Percentiles rank a stretch among this genome's conserved stretches.
These are phyloP conservation scores for Morelia viridis DNA, from an alignment of 2,797 vertebrate species.

Conservation along the genomic window DNA sequence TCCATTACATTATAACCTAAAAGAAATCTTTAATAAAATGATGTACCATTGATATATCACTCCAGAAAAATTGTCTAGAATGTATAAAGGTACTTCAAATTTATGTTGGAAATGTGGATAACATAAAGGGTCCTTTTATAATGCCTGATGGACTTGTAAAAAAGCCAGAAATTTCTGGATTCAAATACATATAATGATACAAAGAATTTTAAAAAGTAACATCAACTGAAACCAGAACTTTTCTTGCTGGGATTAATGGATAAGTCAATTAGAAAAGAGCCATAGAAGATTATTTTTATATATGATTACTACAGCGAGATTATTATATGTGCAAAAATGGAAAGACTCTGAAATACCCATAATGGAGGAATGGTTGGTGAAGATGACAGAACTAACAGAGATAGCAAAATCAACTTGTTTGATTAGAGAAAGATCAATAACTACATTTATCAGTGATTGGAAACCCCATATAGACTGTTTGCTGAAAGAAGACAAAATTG, in stretches of 20 bases:
- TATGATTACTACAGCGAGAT: too few relatives aligned
- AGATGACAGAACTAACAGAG: too few relatives aligned
- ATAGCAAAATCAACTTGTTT: too few relatives aligned
- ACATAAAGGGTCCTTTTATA: neutral
- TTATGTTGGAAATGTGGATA: neutral
- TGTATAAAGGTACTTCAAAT: neutral
- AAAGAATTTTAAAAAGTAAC: neutral
- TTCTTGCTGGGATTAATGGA: neutral
- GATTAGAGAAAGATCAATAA: neutral
- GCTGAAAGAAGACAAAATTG: neutral
- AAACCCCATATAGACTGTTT: neutral
- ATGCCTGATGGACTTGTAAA: neutral
- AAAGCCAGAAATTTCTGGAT: neutral
- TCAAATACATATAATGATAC: neutral
- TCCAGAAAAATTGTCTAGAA: neutral
- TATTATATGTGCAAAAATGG: too few relatives aligned
- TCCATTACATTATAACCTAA: neutral
- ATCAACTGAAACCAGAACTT: neutral
- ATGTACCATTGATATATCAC: neutral
- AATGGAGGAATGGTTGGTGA: too few relatives aligned
- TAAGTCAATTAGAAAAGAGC: too few relatives aligned
- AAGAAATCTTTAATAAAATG: neutral
- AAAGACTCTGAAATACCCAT: too few relatives aligned
- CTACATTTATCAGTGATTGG: neutral
- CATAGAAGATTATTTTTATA: too few relatives aligned